Base-by-base conservation (phyloP, 2,888 invertebrate genomes). In the Lobophora halterata region DNA sequence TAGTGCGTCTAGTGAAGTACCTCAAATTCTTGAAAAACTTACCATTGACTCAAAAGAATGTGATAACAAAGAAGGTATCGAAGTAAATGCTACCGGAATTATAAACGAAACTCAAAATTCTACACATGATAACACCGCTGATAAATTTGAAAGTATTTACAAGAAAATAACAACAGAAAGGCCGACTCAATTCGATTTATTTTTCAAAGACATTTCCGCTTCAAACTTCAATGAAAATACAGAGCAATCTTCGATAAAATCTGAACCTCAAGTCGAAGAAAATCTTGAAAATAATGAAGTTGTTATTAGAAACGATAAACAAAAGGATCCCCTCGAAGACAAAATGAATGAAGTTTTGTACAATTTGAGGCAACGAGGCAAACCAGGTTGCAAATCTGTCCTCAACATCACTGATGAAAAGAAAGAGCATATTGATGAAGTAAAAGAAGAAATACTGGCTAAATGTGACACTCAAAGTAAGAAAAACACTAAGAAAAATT, bases 61-160 rank as follows among this genome's bases (percentile, higher is more conserved):
- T n/a, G n/a, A n/a, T n/a, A n/a, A n/a, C n/a, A n/a, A n/a, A n/a
- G n/a, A n/a, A n/a, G n/a, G n/a, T n/a, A n/a, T n/a, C n/a, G n/a
- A n/a, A n/a, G n/a, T n/a, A n/a, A n/a, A n/a, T n/a, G n/a, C n/a
- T n/a, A 49, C 51, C 46, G 31, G 41, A 6, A 54, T 53, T 30
- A 46, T 39, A 8, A 48, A 46, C 24, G 49, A 43, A 28, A 30
- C 42, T 3, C 42, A 42, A 23, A n/a, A n/a, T n/a, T 33, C 32
- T 1, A 42, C 32, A 20, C 31, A 53, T 8, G 57, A 73, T 26
- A 79, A 81, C 31, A 83, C 83, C 0, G 55, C 73, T 10, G 78
- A 79, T 14, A 74, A 71, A 33, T 87, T 85, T 33, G 86, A 86
- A 46, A 78, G 77, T 10, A 72, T 86, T 16, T 85, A 69, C 46